phyloP scores from a whole-genome alignment of 2,113 vertebrate species.

The Phyllostomus discolor region DNA sequence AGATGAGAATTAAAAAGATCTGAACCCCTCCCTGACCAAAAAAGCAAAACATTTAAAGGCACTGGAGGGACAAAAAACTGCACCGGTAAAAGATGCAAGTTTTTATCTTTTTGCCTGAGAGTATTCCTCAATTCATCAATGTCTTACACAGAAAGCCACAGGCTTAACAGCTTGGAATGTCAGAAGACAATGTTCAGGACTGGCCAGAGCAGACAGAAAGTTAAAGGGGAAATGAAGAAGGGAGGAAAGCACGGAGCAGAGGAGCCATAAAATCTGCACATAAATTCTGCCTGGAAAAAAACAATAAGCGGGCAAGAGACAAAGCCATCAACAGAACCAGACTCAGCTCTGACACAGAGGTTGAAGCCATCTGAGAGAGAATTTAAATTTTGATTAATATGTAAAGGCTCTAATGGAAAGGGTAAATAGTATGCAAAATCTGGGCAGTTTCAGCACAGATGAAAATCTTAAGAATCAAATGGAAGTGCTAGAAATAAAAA shows the following conservation, averaged over 20 bases:
- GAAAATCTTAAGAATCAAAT: neutral
- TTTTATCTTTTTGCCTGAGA: neutral
- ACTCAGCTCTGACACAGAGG: neutral
- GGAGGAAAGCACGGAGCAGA: neutral
- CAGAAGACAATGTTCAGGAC: neutral
- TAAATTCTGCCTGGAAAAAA: neutral
- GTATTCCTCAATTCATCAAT: neutral
- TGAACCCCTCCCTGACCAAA: neutral
- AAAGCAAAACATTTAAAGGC: neutral
- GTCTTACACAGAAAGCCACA: neutral
- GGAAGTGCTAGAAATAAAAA: neutral
- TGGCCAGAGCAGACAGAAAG: neutral
- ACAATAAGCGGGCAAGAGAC: neutral
- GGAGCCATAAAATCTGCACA: neutral
- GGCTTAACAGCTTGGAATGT: neutral
- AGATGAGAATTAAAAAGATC: neutral
- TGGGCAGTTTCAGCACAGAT: neutral
- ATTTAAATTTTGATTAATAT: neutral
- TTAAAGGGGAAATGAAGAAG: neutral
- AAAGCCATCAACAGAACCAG: neutral
- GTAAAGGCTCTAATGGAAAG: neutral
- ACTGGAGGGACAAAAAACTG: neutral
- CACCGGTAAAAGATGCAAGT: neutral
- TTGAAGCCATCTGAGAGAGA: neutral
- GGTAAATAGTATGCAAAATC: neutral